Base-by-base conservation (phyloP, 2,797 vertebrate species). In the Semotilus atromaculatus region DNA sequence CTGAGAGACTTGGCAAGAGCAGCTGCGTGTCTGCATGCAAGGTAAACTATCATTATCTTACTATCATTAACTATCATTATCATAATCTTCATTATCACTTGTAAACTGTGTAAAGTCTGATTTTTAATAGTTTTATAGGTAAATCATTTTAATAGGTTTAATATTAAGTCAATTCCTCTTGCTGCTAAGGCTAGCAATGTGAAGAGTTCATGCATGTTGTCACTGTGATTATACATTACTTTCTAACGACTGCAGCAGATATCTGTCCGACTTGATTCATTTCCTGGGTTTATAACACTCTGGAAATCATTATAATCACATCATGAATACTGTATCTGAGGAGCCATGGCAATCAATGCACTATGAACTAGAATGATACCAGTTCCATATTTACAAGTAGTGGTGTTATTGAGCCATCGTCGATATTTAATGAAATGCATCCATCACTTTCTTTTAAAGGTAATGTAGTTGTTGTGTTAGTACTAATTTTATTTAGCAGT, bases 1-100 rank as follows among this genome's bases (percentile, higher is more conserved):
- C 80, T 72, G 38, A 81, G 64, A 75, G 85, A 84, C 85, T 85
- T 80, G 62, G 21, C 53, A 60, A 72, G 38, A n/a, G 23, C 85
- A 45, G 45, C 43, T 67, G n/a, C 74, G 5, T 45, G 74, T 68
- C 76, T 71, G 40, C 31, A 62, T 72, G 34, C 16, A 36, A 84
- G 82, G 82, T 84, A 84, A 84, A 73, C 2, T 3, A 66, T n/a
- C n/a, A n/a, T n/a, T n/a, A n/a, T n/a, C n/a, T n/a, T n/a, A n/a
- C n/a, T n/a, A n/a, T n/a, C n/a, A n/a, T n/a, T n/a, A n/a, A n/a
- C n/a, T n/a, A n/a, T n/a, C n/a, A n/a, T n/a, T n/a, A n/a, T n/a
- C n/a, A n/a, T n/a, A 60, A 80, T 85, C 29, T 64, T 80, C 1
- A 48, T 64, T 62, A 60, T 36, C 16, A n/a, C 13, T 55, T 19